Evolutionary conservation across 1,140 invertebrate genomes (phyloP).

Genomic region (Chironomus striatipennis): DNA sequence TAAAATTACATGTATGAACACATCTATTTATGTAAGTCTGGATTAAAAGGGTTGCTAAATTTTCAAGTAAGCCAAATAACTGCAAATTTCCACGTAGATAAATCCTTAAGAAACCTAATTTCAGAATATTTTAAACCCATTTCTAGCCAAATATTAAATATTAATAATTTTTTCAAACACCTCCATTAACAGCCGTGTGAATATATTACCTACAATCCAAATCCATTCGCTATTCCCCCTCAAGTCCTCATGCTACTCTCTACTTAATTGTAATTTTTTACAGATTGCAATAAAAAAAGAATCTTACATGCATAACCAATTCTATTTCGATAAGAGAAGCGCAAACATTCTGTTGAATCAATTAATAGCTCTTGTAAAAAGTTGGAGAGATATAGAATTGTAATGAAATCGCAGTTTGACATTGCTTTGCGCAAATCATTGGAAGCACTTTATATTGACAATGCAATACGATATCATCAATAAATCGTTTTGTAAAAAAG

Average conservation of each 20-base stretch:
- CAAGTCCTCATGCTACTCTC: neutral
- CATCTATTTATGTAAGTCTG: too few species aligned
- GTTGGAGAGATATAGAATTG: neutral
- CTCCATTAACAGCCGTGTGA: neutral
- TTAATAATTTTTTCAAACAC: too few species aligned
- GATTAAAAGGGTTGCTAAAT: too few species aligned
- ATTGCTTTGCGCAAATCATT: neutral
- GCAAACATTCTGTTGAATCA: neutral
- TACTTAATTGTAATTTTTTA: neutral
- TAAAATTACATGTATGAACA: too few species aligned
- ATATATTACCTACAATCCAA: too few species aligned
- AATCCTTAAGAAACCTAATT: too few species aligned
- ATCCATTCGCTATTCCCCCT: too few species aligned
- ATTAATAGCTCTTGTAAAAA: neutral
- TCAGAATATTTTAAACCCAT: too few species aligned
- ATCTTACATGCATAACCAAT: neutral
- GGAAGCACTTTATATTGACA: neutral
- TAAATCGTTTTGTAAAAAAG: neutral
- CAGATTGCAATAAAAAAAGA: neutral
- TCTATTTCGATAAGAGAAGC: constrained; percentile 5
- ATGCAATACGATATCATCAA: neutral
- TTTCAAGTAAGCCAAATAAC: too few species aligned
- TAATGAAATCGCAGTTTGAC: constrained; percentile 3
- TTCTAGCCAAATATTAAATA: too few species aligned
- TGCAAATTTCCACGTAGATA: too few species aligned